phyloP scores from a whole-genome alignment of 2,797 vertebrate genomes.

The Discoglossus pictus region DNA sequence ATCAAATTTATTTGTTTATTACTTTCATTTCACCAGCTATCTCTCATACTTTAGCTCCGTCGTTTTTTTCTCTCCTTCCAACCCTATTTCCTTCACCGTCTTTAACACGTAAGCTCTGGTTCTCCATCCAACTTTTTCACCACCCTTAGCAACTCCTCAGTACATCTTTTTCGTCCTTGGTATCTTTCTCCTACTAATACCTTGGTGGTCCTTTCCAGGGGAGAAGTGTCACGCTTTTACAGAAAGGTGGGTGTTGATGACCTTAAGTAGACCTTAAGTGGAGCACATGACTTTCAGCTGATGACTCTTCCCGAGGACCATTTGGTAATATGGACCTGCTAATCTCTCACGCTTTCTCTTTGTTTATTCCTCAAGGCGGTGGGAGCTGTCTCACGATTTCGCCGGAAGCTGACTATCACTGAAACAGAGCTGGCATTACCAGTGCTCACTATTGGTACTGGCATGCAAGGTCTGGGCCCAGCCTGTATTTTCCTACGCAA shows the following conservation, averaged over 20 bases:
- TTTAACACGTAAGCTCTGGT: too few species aligned
- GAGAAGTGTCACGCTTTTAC: conserved; percentile 32
- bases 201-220: not conserved
- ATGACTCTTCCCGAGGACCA: too few species aligned
- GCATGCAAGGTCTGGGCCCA: conserved; percentile 65
- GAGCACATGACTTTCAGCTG: not conserved
- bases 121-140: not conserved
- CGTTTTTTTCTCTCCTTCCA: not conserved
- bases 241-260: conserved; percentile 24
- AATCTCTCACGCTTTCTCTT: not conserved
- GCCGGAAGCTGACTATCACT: not conserved
- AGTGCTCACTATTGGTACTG: conserved; percentile 1
- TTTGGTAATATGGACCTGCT: too few species aligned
- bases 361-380: conserved; percentile 3
- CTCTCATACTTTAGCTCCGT: not conserved
- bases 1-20: too few species aligned
- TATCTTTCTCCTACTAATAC: not conserved
- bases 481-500: conserved; percentile 69
- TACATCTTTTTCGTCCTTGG: not conserved
- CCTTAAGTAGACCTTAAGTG: not conserved
- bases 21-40: too few species aligned
- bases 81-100: not conserved
- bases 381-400: conserved; percentile 24
- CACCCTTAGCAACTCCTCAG: not conserved
- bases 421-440: conserved; percentile 10